These are phyloP conservation scores for Podarcis siculus DNA, from an alignment of 2,797 vertebrate species.

Conservation along the genomic window DNA sequence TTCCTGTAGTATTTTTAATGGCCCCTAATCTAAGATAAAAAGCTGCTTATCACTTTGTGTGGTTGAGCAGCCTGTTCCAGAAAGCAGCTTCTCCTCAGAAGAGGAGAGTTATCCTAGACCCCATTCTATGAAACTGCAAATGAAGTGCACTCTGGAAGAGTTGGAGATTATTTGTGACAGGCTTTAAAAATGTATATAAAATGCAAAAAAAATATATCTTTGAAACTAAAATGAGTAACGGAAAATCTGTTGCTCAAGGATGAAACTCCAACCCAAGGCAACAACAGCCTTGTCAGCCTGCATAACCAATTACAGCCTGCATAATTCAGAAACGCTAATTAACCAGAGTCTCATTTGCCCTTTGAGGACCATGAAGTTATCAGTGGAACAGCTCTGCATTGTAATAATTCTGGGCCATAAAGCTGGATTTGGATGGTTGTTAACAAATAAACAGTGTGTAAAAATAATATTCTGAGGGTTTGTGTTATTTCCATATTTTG, in stretches of 20 bases:
- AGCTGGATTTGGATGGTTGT: neutral
- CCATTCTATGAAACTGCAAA: slow-evolving; percentile 5
- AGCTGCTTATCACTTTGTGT: slow-evolving; percentile 28
- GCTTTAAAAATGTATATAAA: neutral
- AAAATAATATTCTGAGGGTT: neutral
- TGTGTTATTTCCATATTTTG: neutral
- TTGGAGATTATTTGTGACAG: neutral
- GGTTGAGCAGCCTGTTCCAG: slow-evolving; percentile 49
- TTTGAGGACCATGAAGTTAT: neutral
- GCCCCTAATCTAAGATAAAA: slow-evolving; percentile 12
- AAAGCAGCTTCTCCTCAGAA: slow-evolving; percentile 19
- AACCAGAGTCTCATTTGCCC: neutral
- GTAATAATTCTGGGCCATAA: neutral
- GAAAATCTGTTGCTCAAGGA: neutral
- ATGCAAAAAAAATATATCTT: neutral
- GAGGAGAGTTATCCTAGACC: neutral
- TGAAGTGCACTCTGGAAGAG: slow-evolving; percentile 11
- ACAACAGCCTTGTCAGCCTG: too few species aligned
- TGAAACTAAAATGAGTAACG: slow-evolving; percentile 7
- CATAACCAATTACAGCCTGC: neutral
- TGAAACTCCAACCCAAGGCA: neutral
- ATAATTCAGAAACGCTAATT: neutral
- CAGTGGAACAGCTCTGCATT: neutral
- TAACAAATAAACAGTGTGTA: neutral
- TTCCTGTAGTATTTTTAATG: slow-evolving; percentile 41